These are phyloP conservation scores for Pelosia muscerda DNA, from an alignment of 2,888 invertebrate genomes.

Conservation along the genomic window DNA sequence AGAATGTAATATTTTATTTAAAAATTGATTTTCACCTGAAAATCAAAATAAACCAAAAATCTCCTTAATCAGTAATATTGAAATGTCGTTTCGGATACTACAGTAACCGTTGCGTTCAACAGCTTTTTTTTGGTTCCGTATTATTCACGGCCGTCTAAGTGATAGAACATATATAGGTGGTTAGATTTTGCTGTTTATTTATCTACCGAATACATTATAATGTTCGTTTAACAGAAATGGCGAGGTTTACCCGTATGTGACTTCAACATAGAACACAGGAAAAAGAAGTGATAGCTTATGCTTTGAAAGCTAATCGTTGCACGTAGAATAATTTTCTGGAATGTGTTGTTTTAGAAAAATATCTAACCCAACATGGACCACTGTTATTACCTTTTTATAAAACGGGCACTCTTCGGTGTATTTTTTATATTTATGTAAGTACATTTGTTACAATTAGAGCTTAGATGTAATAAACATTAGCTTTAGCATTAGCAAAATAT, in stretches of 20 bases:
- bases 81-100: too few species aligned
- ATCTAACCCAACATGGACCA: conserved; percentile 17
- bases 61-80: too few species aligned
- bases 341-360: neutral
- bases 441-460: conserved; percentile 5
- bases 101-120: too few species aligned
- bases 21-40: neutral
- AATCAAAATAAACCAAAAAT: too few species aligned
- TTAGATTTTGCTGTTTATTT: too few species aligned
- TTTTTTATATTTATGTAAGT: conserved; percentile 27
- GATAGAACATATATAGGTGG: too few species aligned
- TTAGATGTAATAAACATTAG: neutral
- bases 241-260: neutral
- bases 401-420: conserved; percentile 29
- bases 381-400: conserved; percentile 47
- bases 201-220: too few species aligned
- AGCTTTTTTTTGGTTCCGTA: too few species aligned
- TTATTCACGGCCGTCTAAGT: too few species aligned
- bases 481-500: too few species aligned
- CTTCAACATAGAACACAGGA: neutral
- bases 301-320: too few species aligned
- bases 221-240: neutral
- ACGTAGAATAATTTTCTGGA: neutral
- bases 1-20: neutral
- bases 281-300: neutral